Percentiles rank a stretch among this genome's conserved stretches.
Evolutionary conservation across 1,140 invertebrate genomes (phyloP).

Genomic region (Aplysia californica): DNA sequence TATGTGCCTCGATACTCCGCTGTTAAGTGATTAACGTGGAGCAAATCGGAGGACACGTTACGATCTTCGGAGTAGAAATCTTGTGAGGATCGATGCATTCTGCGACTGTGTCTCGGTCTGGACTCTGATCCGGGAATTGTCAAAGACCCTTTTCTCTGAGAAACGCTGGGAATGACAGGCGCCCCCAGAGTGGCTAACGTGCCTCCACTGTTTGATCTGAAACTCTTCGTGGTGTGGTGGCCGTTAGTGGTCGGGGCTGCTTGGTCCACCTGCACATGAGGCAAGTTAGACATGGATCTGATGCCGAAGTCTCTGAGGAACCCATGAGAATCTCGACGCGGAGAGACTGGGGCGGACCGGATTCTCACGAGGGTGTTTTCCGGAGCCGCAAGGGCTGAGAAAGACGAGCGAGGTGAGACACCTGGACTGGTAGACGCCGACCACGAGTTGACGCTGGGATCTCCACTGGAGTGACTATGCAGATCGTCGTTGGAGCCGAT

Average conservation of each 20-base stretch:
- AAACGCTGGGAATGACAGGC: not conserved
- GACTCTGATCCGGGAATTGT: slow-evolving; percentile 12
- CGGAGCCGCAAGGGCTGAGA: slow-evolving; percentile 41
- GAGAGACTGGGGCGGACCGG: slow-evolving; percentile 53
- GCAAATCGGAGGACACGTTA: not conserved
- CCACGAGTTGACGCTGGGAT: slow-evolving; percentile 36
- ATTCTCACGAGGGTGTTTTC: slow-evolving; percentile 32
- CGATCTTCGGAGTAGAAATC: slow-evolving; percentile 14
- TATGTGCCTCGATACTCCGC: slow-evolving; percentile 17
- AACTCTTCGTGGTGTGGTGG: slow-evolving; percentile 32
- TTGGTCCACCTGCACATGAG: slow-evolving; percentile 21
- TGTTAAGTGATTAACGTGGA: slow-evolving; percentile 9
- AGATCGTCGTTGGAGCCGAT: slow-evolving; percentile 48
- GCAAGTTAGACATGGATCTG: slow-evolving; percentile 29
- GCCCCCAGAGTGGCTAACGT: slow-evolving; percentile 48
- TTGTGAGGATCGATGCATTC: slow-evolving; percentile 23
- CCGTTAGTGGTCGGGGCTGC: not conserved
- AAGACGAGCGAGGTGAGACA: slow-evolving; percentile 40
- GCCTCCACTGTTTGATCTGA: slow-evolving; percentile 43
- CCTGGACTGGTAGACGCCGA: slow-evolving; percentile 47
- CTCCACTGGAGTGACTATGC: slow-evolving; percentile 35
- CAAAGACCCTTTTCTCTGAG: slow-evolving; percentile 17
- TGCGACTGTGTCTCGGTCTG: not conserved
- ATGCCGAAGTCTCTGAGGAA: slow-evolving; percentile 33
- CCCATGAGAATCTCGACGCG: slow-evolving; percentile 44